These are phyloP conservation scores for Pteronotus mesoamericanus DNA, from an alignment of 2,797 vertebrate species.

Conservation along the genomic window DNA sequence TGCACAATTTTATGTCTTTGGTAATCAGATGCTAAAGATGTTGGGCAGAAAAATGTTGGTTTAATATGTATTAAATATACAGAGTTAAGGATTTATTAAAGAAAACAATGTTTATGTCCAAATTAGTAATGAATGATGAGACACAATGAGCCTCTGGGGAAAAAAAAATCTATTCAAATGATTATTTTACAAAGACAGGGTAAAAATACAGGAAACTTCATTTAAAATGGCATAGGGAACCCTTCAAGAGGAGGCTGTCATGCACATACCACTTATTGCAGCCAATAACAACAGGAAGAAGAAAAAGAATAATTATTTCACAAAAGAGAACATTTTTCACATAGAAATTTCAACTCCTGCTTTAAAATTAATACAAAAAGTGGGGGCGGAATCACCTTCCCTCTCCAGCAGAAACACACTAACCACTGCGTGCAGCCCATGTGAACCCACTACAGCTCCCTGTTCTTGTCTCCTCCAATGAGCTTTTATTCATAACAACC, in stretches of 20 bases:
- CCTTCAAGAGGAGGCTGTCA: neutral
- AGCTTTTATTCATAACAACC: neutral
- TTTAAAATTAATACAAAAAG: neutral
- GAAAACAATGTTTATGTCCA: neutral
- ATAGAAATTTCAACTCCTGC: neutral
- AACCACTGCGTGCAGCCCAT: neutral
- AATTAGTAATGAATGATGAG: neutral
- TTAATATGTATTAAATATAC: neutral
- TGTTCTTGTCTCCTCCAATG: neutral
- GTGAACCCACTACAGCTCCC: neutral
- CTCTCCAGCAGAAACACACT: neutral
- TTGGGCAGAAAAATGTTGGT: neutral
- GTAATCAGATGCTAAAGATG: neutral
- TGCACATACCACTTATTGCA: neutral
- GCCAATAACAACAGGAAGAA: neutral
- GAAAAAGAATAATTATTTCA: neutral
- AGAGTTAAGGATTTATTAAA: neutral
- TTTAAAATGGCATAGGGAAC: neutral
- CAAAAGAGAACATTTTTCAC: neutral
- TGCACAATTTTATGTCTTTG: neutral
- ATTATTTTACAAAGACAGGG: neutral
- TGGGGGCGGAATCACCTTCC: neutral
- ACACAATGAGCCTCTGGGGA: neutral
- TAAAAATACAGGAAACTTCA: neutral
- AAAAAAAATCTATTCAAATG: neutral